Evolutionary conservation across 2,888 invertebrate species (phyloP), one percentile per base, ranked within the genome.

Genomic region (Atherix ibis): DNA sequence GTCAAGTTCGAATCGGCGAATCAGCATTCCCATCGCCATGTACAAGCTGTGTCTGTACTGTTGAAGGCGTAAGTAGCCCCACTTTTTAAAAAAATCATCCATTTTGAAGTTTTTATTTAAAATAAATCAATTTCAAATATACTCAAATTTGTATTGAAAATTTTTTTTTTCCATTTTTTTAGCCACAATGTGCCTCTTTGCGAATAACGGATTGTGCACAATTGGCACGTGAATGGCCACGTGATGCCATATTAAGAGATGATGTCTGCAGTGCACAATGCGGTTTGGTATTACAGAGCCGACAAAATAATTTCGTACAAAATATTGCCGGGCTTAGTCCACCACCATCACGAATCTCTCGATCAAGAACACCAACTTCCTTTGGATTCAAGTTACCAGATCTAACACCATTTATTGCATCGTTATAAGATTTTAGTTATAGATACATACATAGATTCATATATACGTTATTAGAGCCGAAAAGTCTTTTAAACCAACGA

Each of bases 221-320:
- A 48, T 66, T 89, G 19, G 65, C 82, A 33, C 71, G 81, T 39
- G 84, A 87, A 58, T 85, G 84, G 69, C 76, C 83, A 34, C 71
- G 78, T 35, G 84, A 87, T 18, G 78, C 80, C 0, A 78, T 89
- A 27, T 58, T 81, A 15, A 69, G 78, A 3, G 91, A 91, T 52
- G 84, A 85, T 53, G 85, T 89, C 10, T 91, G 91, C 62, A 77
- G 83, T 13, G 83, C 87, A 3, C 89, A 91, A 61, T 91, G 91
- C 55, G 83, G 84, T 27, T 78, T 79, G 48, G 66, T 77, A 10
- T 59, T 77, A 15, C 63, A 65, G 26, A 63, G 59, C 22, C 56
- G 54, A 31, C 32, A 38, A 18, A 33, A 39, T 27, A 38, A 33
- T 18, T 30, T 31, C 5, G 25, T 27, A 38, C 37, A 29, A 31